phyloP scores from a whole-genome alignment of 2,113 vertebrate genomes.

The Tonatia bakeri region DNA sequence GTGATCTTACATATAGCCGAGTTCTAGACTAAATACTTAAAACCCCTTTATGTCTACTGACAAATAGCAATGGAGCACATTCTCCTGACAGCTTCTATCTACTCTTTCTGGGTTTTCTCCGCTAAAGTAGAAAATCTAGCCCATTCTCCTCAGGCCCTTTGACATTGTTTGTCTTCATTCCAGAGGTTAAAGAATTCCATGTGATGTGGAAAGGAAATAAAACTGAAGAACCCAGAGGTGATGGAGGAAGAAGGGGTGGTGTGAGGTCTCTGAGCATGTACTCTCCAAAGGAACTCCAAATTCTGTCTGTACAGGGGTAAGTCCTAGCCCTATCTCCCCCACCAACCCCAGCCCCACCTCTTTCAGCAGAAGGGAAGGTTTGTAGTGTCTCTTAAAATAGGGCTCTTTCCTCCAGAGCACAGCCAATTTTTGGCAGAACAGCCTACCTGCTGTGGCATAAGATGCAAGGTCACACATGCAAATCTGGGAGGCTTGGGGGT shows the following conservation, averaged over 20 bases:
- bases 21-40: neutral
- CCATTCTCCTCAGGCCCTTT: neutral
- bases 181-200: neutral
- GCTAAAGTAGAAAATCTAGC: neutral
- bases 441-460: slow-evolving; percentile 54
- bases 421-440: slow-evolving; percentile 26
- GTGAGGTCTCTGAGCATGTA: neutral
- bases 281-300: neutral
- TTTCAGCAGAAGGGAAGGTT: neutral
- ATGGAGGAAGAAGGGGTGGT: neutral
- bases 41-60: neutral
- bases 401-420: slow-evolving; percentile 46
- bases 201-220: neutral
- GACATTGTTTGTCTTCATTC: neutral
- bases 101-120: neutral
- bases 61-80: neutral
- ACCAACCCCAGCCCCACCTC: neutral
- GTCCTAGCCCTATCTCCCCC: neutral
- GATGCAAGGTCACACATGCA: slow-evolving; percentile 57
- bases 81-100: neutral
- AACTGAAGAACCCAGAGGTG: neutral
- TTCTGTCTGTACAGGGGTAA: neutral
- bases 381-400: slow-evolving; percentile 49
- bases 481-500: slow-evolving; percentile 45
- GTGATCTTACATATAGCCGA: neutral